Percentiles rank a stretch among this genome's conserved stretches.
Evolutionary conservation across 2,113 vertebrate genomes (phyloP).

Genomic region (Anthoscopus minutus): DNA sequence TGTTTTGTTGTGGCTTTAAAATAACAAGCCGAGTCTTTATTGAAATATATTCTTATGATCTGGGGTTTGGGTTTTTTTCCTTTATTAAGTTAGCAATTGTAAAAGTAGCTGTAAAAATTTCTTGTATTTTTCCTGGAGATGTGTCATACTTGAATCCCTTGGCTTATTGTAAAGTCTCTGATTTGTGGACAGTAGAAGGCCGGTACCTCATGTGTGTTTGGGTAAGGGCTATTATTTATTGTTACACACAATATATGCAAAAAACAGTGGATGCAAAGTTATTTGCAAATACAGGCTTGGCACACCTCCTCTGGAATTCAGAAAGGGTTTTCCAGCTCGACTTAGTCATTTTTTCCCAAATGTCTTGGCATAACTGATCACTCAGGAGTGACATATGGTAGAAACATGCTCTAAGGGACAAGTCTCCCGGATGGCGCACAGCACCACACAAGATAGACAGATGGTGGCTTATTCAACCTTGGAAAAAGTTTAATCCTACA

Average conservation of each 20-base stretch:
- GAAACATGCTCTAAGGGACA: conserved; percentile 77
- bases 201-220: not conserved
- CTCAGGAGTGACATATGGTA: conserved; percentile 79
- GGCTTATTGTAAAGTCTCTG: not conserved
- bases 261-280: not conserved
- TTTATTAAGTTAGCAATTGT: not conserved
- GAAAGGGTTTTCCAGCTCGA: conserved; percentile 59
- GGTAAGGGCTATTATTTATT: not conserved
- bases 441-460: conserved; percentile 77
- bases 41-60: not conserved
- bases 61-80: not conserved
- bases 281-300: conserved; percentile 49
- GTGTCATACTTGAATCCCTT: not conserved
- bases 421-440: conserved; percentile 73
- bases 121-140: not conserved
- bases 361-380: conserved; percentile 64
- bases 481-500: conserved; percentile 70
- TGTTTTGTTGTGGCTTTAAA: not conserved
- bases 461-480: conserved; percentile 83
- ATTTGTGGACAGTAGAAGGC: not conserved
- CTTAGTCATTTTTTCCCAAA: conserved; percentile 54
- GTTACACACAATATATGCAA: not conserved
- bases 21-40: not conserved
- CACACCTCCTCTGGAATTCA: conserved; percentile 55
- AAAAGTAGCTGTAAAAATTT: not conserved